Conservation (phyloP, 2,888 invertebrate genomes). For the Salticus scenicus region DNA sequence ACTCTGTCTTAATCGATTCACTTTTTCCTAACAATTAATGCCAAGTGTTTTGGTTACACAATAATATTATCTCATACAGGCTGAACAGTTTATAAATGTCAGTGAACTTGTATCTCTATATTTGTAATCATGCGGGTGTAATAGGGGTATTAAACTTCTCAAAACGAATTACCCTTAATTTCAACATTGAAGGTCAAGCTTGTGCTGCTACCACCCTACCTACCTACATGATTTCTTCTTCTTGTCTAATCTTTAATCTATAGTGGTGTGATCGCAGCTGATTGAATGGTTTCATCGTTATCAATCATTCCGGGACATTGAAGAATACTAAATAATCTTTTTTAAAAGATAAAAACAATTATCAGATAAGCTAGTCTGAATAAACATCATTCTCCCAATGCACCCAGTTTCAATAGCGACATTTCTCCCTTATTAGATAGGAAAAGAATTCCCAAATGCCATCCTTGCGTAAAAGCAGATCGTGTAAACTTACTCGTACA, state of each 20-base stretch:
- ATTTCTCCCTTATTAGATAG: not conserved
- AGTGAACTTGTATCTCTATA: conserved; percentile 32
- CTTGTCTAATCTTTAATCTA: conserved; percentile 22
- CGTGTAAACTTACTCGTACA: not conserved
- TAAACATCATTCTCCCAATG: conserved; percentile 29
- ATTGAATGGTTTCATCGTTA: conserved; percentile 43
- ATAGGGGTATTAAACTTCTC: conserved; percentile 17
- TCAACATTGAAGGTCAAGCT: conserved; percentile 25
- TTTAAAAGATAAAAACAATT: conserved; percentile 17
- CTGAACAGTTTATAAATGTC: conserved; percentile 4
- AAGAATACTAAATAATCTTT: conserved; percentile 31
- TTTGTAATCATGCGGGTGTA: conserved; percentile 25
- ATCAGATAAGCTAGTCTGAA: conserved; percentile 34
- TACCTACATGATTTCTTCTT: conserved; percentile 16
- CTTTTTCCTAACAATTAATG: no score
- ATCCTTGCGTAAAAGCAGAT: not conserved
- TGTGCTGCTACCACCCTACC: not conserved
- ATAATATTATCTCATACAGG: no score
- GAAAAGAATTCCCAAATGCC: not conserved
- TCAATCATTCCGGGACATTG: not conserved
- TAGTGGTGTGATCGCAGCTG: conserved; percentile 60
- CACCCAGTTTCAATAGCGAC: not conserved
- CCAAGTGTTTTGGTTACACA: no score
- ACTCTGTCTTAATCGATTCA: no score
- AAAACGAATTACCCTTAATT: not conserved